Percentiles rank a stretch among this genome's conserved stretches.
phyloP scores from a whole-genome alignment of 2,113 vertebrate genomes.

The Calyptommatus sinebrachiatus region DNA sequence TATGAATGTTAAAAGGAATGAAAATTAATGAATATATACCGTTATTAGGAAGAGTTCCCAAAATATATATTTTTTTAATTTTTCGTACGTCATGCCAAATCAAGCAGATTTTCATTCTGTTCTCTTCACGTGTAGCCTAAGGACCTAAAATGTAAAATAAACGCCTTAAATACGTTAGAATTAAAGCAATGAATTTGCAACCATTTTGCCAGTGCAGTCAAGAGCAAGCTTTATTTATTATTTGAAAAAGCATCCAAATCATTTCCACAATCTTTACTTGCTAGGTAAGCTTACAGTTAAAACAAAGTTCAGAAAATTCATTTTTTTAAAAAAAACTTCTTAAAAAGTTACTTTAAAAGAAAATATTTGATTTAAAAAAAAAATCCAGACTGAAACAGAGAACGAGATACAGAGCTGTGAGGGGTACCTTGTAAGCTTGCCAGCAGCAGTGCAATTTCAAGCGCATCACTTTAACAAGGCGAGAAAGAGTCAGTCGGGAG shows the following conservation, averaged over 20 bases:
- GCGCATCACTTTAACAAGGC: slow-evolving; percentile 57
- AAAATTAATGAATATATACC: background rate
- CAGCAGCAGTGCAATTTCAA: slow-evolving; percentile 51
- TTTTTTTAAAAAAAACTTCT: background rate
- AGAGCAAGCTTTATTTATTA: background rate
- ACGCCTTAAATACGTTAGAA: background rate
- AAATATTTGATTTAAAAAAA: background rate
- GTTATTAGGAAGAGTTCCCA: background rate
- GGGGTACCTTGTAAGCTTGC: slow-evolving; percentile 58
- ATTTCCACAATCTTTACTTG: background rate
- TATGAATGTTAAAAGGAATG: background rate
- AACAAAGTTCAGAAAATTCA: background rate
- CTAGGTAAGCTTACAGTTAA: background rate
- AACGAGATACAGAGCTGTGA: slow-evolving; percentile 52
- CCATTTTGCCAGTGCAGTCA: background rate
- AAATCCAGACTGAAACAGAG: slow-evolving; percentile 31
- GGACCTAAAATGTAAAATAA: no score
- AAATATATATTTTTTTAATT: slow-evolving; percentile 42
- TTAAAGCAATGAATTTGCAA: background rate
- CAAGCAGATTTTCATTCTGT: background rate
- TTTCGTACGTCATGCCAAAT: slow-evolving; percentile 15
- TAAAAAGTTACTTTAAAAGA: background rate
- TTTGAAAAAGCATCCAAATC: background rate
- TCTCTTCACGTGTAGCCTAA: slow-evolving; percentile 11
- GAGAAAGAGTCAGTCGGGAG: slow-evolving; percentile 22